Base-by-base conservation (phyloP, 2,888 invertebrate species). In the Megastigmus dorsalis region DNA sequence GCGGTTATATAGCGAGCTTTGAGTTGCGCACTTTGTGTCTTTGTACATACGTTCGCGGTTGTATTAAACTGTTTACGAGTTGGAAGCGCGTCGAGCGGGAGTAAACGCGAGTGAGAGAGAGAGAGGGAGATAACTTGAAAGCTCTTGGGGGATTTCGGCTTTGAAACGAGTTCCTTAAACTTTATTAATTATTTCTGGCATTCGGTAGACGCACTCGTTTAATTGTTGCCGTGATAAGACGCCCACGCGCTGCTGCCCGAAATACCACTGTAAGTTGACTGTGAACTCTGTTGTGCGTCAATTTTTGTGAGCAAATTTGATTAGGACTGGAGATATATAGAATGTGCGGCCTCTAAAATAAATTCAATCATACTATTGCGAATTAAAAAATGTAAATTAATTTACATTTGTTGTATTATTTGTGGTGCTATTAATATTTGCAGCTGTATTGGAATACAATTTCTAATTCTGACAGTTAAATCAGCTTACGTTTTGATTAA, bases 161-260 rank as follows among this genome's bases (percentile, higher is more conserved):
- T 60, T 59, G 66, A 45, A n/a, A 59, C 38, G 70, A 54, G 66
- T 66, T 75, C 66, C 74, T 59, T 60, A 62, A 69, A 75, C 65
- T 75, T 75, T 69, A 75, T 75, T 75, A 75, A 75, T 75, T 75
- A 75, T 75, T 69, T 70, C 63, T 69, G 65, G 69, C 48, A 70
- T 70, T 75, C 60, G 23, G 60, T 55, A 62, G 67, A 67, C 9
- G 45, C 10, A 18, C 48, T 38, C 68, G 68, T 50, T 74, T 68
- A 74, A 74, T 74, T 63, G 65, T 60, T 68, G 18, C 45, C 38
- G 30, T 28, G 52, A 59, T 72, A 59, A 66, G 59, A 57, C 36
- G 43, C 15, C 36, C n/a, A 20, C 43, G 33, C n/a, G 3, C 23
- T 41, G n/a, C 13, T 41, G n/a, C 13, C 15, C 28, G 20, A 62